phyloP scores from a whole-genome alignment of 2,888 invertebrate species.

The Leptothorax acervorum region DNA sequence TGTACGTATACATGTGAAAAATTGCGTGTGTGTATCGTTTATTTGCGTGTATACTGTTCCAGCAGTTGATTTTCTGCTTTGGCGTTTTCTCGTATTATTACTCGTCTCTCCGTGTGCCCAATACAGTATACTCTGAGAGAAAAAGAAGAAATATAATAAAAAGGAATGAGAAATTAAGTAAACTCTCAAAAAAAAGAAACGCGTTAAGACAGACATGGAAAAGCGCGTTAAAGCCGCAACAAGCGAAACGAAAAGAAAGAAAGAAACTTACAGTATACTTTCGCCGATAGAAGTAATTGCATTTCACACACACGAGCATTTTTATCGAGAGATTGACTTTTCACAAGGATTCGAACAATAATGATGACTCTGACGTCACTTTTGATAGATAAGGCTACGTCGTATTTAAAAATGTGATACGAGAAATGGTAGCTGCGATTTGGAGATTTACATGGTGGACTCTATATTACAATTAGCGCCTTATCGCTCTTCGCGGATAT shows the following conservation, averaged over 20 bases:
- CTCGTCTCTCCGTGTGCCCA: conserved; percentile 58
- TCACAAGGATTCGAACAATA: conserved; percentile 60
- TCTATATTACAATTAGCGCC: conserved; percentile 74
- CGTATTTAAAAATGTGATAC: conserved; percentile 74
- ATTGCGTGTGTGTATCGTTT: conserved; percentile 43
- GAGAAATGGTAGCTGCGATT: conserved; percentile 76
- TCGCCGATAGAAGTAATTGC: conserved; percentile 67
- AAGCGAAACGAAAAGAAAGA: conserved; percentile 75
- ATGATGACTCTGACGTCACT: conserved; percentile 69
- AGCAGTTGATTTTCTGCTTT: conserved; percentile 42
- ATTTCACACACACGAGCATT: conserved; percentile 80
- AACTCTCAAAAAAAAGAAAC: conserved; percentile 67
- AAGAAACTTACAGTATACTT: conserved; percentile 72
- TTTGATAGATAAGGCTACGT: conserved; percentile 74
- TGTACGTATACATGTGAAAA: conserved; percentile 36
- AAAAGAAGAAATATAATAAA: conserved; percentile 32
- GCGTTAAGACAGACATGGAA: conserved; percentile 74
- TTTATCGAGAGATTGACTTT: conserved; percentile 68
- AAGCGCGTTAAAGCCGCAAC: conserved; percentile 80
- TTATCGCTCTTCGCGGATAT: conserved; percentile 79
- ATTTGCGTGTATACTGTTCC: conserved; percentile 61
- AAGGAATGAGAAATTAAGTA: conserved; percentile 65
- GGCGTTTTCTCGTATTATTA: conserved; percentile 39
- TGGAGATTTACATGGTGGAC: conserved; percentile 72
- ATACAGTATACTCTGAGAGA: conserved; percentile 40